Percentiles rank a stretch among this genome's conserved stretches.
These are phyloP conservation scores for Mythimna pallens DNA, from an alignment of 2,888 invertebrate species.

Conservation along the genomic window DNA sequence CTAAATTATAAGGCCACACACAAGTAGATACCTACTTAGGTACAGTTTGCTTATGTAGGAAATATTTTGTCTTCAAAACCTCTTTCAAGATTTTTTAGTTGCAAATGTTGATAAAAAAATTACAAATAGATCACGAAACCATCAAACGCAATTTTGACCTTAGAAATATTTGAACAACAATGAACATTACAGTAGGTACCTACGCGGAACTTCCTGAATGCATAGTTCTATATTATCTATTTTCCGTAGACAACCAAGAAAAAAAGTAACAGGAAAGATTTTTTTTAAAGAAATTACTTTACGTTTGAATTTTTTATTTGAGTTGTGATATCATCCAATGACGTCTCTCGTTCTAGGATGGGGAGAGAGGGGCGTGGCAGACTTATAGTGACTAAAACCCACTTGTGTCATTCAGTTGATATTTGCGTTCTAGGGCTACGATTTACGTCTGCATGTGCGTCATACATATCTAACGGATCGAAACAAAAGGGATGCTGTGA, in stretches of 20 bases:
- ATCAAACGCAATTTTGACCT: slow-evolving; percentile 24
- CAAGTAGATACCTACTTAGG: no score
- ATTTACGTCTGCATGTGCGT: slow-evolving; percentile 17
- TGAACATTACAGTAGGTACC: slow-evolving; percentile 23
- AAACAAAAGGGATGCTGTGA: slow-evolving; percentile 11
- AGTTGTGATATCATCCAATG: no score
- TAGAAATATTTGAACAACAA: slow-evolving; percentile 39
- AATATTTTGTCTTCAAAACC: not conserved
- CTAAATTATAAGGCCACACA: not conserved
- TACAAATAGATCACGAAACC: slow-evolving; percentile 11
- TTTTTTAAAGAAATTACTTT: no score
- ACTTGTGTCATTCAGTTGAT: no score
- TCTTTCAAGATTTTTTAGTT: not conserved
- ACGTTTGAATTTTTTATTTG: no score
- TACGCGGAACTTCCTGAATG: slow-evolving; percentile 52
- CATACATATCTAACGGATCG: slow-evolving; percentile 22
- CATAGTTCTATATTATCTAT: slow-evolving; percentile 26
- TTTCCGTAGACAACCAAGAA: slow-evolving; percentile 12
- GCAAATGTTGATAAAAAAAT: not conserved
- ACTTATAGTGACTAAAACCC: no score
- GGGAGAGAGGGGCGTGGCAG: no score
- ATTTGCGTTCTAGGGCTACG: not conserved
- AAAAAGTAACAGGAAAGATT: slow-evolving; percentile 12
- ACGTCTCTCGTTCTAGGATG: no score
- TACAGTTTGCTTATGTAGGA: no score